Conservation (phyloP, 2,888 invertebrate species). For the Gryllus longicercus region DNA sequence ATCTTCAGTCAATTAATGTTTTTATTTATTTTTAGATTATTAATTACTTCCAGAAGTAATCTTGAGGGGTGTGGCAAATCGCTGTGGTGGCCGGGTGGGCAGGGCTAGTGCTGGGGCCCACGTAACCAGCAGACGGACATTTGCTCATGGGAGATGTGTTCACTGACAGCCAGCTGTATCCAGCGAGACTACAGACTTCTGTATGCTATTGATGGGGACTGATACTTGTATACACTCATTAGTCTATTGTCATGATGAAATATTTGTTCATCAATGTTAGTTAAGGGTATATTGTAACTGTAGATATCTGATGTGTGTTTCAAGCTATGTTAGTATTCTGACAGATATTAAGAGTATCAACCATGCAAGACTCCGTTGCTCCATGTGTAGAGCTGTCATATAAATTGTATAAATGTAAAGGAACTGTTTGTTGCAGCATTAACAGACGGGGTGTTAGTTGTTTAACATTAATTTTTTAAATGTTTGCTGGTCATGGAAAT, state of each 20-base stretch:
- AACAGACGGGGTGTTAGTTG: slow-evolving; percentile 30
- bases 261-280: neutral
- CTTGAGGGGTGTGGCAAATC: slow-evolving; percentile 10
- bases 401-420: slow-evolving; percentile 19
- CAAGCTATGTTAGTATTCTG: slow-evolving; percentile 9
- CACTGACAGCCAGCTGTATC: slow-evolving; percentile 17
- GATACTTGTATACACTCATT: slow-evolving; percentile 17
- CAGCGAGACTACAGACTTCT: slow-evolving; percentile 7
- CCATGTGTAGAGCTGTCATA: neutral
- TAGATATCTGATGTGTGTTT: slow-evolving; percentile 21
- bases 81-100: slow-evolving; percentile 17
- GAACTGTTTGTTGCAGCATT: slow-evolving; percentile 30
- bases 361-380: slow-evolving; percentile 35
- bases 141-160: neutral
- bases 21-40: slow-evolving; percentile 4
- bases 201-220: slow-evolving; percentile 10
- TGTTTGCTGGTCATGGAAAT: slow-evolving; percentile 34
- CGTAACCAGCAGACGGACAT: slow-evolving; percentile 6
- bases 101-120: slow-evolving; percentile 1
- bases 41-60: slow-evolving; percentile 4
- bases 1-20: slow-evolving; percentile 17
- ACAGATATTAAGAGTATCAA: slow-evolving; percentile 43
- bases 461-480: slow-evolving; percentile 24
- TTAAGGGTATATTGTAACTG: slow-evolving; percentile 11
- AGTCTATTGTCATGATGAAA: slow-evolving; percentile 12